A percentile compares a stretch with the other conserved stretches of the same genome.
phyloP scores from a whole-genome alignment of 2,888 invertebrate species.

The Imbricaverruca yamaguchii region DNA sequence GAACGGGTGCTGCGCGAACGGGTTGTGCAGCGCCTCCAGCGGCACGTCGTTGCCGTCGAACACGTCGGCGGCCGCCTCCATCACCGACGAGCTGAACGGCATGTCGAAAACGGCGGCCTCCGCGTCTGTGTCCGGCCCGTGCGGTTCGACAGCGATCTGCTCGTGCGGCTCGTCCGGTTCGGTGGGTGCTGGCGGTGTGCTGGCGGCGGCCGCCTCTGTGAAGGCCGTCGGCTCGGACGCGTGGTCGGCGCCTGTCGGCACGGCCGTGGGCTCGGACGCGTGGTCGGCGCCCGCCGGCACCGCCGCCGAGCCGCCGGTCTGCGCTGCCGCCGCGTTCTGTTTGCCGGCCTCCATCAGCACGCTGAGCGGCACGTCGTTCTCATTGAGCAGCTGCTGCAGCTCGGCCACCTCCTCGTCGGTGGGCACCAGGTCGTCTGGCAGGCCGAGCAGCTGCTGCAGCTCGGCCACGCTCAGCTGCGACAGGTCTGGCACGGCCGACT shows the following conservation, averaged over 20 bases:
- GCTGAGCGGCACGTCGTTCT: neutral
- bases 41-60: neutral
- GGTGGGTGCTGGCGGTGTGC: too few relatives aligned
- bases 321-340: neutral
- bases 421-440: neutral
- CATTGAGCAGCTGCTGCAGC: neutral
- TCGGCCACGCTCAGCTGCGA: neutral
- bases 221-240: neutral
- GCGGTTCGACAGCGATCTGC: neutral
- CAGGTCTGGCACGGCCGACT: neutral
- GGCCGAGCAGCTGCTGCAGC: constrained; percentile 1
- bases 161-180: too few relatives aligned
- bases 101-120: neutral
- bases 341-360: neutral
- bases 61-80: neutral
- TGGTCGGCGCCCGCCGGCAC: neutral
- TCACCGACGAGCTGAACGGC: neutral
- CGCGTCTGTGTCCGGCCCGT: neutral
- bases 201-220: too few relatives aligned
- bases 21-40: neutral
- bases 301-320: neutral
- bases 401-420: neutral
- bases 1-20: neutral
- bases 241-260: neutral
- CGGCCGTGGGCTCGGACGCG: neutral